Base-by-base conservation (phyloP, 92 coral and sea anemone genomes). In the Heliopora coerulea region DNA sequence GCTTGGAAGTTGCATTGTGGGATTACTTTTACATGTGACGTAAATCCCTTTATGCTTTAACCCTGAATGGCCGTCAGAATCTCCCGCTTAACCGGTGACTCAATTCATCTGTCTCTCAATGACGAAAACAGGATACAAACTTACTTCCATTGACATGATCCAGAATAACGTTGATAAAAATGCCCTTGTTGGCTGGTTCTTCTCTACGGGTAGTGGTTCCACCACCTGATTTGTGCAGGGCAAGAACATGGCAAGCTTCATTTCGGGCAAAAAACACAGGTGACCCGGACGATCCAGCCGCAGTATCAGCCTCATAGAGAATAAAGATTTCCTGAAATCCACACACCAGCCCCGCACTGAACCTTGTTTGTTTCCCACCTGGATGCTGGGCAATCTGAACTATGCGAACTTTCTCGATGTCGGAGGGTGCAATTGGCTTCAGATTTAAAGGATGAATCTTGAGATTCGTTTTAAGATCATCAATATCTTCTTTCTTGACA, bases 351-450 rank as follows among this genome's bases (percentile, higher is more conserved):
- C 77, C 77, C 31, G 20, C 27, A 26, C 77, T 70, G 15, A 70
- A 70, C 30, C 77, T 34, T 33, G n/a, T 70, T 52, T 57, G 19
- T 37, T 20, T 70, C 19, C 77, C 77, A 3, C 37, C 46, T 17
- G 77, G 77, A 54, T 70, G 77, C 34, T 70, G 77, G 1, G 49
- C 62, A 54, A 70, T 70, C 27, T 70, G 77, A 17, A 70, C 41
- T 6, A 8, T 30, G 30, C n/a, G 19, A 20, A 70, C 42, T 15
- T 54, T 31, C 1, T 70, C 7, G 1, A 70, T 1, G 2, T 70
- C 77, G 10, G 28, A 9, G 23, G 23, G 41, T 9, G 48, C 14
- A 34, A 33, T n/a, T 21, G 28, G 62, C 8, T 29, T 44, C 24
- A 70, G 49, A 29, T 32, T 31, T 5, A 70, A 28, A 1, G 77